Base-by-base conservation (phyloP, 2,888 invertebrate species). In the Lingula anatina region DNA sequence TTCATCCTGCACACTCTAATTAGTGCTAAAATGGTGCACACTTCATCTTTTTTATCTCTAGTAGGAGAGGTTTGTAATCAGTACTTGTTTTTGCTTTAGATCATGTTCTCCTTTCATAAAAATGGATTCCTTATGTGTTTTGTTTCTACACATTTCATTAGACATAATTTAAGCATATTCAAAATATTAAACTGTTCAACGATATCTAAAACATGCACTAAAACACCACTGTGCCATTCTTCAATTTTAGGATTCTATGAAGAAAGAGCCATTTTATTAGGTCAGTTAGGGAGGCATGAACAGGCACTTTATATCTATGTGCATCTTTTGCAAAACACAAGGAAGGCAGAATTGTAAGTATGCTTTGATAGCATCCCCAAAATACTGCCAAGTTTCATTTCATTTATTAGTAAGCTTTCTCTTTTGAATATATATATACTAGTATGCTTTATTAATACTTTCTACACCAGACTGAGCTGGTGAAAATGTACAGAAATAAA, bases 301-400 rank as follows among this genome's bases (percentile, higher is more conserved):
- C 89, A 94, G 72, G 94, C 93, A 0, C 79, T 99, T 42, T 86
- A 89, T 1, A 90, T 99, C 68, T 96, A 96, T 74, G 85, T 95
- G 21, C 87, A 90, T 65, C 85, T 92, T 28, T 80, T 99, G 50
- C 78, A 90, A 37, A 88, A 97, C 74, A 83, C 88, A 1, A 80
- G 85, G 3, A 85, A 86, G 68, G 97, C 97, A 0, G 86, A 89
- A 54, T 81, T 84, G 49, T 97, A 93, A 58, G 68, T 51, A 26
- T 41, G 28, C 5, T 35, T 36, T 3, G 20, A 44, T 9, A 9
- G 15, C 25, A 37, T 38, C n/a, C 23, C 12, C 25, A 15, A 36
- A 9, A 21, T 36, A 35, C 23, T n/a, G 3, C n/a, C 9, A 23
- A 42, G 12, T 42, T 15, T 7, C 7, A 7, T 7, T 31, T 21